Evolutionary conservation across 2,797 vertebrate genomes (phyloP).

Genomic region (Notolabrus celidotus): DNA sequence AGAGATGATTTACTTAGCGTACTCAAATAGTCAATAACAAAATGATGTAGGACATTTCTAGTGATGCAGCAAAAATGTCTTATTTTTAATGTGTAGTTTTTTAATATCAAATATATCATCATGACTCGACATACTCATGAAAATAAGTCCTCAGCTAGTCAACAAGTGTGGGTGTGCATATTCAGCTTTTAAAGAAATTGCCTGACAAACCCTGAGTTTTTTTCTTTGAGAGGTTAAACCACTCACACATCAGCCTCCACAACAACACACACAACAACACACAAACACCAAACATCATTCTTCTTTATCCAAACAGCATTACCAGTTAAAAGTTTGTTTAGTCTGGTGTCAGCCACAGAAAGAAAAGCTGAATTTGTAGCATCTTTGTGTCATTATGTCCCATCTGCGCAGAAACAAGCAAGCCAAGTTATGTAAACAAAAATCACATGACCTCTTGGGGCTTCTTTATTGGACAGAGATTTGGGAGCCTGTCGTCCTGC

Average conservation of each 20-base stretch:
- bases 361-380: not conserved
- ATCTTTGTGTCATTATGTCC: not conserved
- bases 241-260: not conserved
- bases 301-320: not conserved
- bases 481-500: slow-evolving; percentile 43
- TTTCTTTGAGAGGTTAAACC: not conserved
- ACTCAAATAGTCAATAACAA: not conserved
- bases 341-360: not conserved
- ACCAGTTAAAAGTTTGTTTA: not conserved
- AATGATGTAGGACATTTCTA: not conserved
- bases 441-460: slow-evolving; percentile 13
- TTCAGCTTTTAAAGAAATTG: not conserved
- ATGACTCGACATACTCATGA: not conserved
- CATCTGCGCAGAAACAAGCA: slow-evolving; percentile 7
- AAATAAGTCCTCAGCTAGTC: not conserved
- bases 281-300: not conserved
- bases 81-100: not conserved
- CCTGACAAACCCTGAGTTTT: not conserved
- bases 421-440: slow-evolving; percentile 24
- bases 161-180: slow-evolving; percentile 1
- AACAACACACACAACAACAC: not conserved
- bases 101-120: not conserved
- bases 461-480: slow-evolving; percentile 32
- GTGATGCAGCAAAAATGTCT: not conserved
- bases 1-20: not conserved